Conservation (phyloP, 2,113 vertebrate species). For the Scopus umbretta region DNA sequence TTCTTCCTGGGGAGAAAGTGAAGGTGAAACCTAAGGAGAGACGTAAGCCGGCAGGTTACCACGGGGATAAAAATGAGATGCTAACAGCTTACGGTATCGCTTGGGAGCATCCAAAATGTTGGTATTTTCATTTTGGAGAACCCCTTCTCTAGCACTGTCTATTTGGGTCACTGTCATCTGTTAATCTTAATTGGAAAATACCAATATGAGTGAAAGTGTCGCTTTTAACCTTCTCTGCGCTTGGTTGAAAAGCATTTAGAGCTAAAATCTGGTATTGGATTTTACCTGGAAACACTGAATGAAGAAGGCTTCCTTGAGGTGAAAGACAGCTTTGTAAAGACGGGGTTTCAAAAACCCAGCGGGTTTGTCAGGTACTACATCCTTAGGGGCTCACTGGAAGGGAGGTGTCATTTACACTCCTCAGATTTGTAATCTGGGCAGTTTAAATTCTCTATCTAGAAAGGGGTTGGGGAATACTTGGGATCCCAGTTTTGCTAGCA, state of each 20-base stretch:
- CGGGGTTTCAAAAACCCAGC: background rate
- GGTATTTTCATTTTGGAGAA: background rate
- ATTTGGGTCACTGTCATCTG: background rate
- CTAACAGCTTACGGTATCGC: rapidly evolving
- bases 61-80: background rate
- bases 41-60: background rate
- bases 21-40: background rate
- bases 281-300: background rate
- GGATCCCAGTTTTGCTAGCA: background rate
- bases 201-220: background rate
- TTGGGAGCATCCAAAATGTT: background rate
- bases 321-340: background rate
- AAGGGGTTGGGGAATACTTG: background rate
- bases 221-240: background rate
- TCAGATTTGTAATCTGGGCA: background rate
- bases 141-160: background rate
- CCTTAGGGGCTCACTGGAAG: background rate
- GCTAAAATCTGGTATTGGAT: background rate
- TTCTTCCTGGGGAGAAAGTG: background rate
- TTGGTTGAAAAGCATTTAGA: background rate
- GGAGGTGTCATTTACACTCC: background rate
- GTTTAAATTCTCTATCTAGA: background rate
- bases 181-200: background rate
- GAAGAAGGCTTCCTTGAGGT: background rate
- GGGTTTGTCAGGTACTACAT: background rate